A percentile compares a stretch with the other conserved stretches of the same genome.
phyloP scores from a whole-genome alignment of 2,797 vertebrate genomes.

The Corythornis leucogaster region DNA sequence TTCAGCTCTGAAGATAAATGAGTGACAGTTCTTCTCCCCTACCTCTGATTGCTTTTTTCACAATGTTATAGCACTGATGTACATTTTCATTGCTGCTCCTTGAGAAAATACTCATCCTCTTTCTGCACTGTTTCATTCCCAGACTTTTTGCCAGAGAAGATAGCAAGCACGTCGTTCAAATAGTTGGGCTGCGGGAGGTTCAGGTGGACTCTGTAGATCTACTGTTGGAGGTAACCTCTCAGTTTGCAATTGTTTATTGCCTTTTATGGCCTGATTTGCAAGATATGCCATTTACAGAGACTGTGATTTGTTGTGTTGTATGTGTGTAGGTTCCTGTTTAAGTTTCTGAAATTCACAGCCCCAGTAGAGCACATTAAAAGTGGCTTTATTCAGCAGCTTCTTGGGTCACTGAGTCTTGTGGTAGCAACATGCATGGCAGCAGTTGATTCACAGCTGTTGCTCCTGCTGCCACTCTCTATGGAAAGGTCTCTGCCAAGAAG shows the following conservation, averaged over 20 bases:
- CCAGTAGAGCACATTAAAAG: neutral
- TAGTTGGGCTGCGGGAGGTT: slow-evolving; percentile 85
- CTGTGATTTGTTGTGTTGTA: neutral
- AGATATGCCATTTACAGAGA: neutral
- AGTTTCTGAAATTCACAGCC: neutral
- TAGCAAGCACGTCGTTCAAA: slow-evolving; percentile 87
- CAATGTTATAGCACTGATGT: fast-evolving
- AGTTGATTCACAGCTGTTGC: neutral
- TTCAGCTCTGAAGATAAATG: neutral
- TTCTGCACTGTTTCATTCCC: neutral
- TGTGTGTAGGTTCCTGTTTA: neutral
- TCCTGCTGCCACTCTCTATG: neutral
- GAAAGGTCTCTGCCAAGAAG: neutral
- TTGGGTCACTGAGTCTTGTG: neutral
- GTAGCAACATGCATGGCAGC: neutral
- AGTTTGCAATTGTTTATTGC: neutral
- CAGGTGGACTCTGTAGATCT: slow-evolving; percentile 84
- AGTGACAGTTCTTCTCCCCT: neutral
- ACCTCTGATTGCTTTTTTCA: neutral
- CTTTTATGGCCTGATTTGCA: neutral
- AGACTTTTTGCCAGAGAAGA: slow-evolving; percentile 93
- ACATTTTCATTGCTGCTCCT: neutral
- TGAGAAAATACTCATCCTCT: neutral
- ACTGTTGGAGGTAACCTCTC: slow-evolving; percentile 85
- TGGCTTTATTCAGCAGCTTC: neutral